Base-by-base conservation (phyloP, 2,113 vertebrate species). In the Cranoglanis bouderius region DNA sequence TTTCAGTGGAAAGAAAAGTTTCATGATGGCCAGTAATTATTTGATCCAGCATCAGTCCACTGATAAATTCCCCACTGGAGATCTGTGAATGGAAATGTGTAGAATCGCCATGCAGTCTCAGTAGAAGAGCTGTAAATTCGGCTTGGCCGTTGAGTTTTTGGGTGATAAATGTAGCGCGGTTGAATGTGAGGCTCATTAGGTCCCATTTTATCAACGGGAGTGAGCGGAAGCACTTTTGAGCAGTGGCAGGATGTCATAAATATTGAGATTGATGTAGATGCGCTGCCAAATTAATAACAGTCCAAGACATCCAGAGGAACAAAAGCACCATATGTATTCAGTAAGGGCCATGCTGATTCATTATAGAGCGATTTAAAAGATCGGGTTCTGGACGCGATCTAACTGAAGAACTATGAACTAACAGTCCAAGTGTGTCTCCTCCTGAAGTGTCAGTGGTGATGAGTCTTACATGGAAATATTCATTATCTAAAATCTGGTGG, bases 251-350 rank as follows among this genome's bases (percentile, higher is more conserved):
- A 38, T 53, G 91, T 91, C 87, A 90, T 91, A 91, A 91, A 90
- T 53, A 89, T 88, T 87, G 90, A 92, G 88, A 92, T 82, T 89
- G 91, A 94, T 92, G 77, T 90, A 90, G 91, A 89, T 88, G 65
- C 91, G 92, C 78, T 91, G 90, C 90, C 89, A 91, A 90, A 91
- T 90, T 90, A 90, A 93, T 89, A 85, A 38, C 7, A 77, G 88
- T 70, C 91, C 87, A 92, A 91, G 61, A 46, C 21, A 32, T 85
- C 49, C 32, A 26, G 84, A 75, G 49, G n/a, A 18, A 29, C 4
- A 63, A 81, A 46, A 86, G 18, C 35, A 57, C 1, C 55, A 61
- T 83, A 83, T 83, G 81, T 24, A 83, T 82, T 82, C n/a, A 38
- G 32, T 82, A 82, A 82, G 19, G n/a, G 9, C 35, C 55, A 12